Base-by-base conservation (phyloP, 1,140 invertebrate genomes). In the Luehdorfia chinensis region DNA sequence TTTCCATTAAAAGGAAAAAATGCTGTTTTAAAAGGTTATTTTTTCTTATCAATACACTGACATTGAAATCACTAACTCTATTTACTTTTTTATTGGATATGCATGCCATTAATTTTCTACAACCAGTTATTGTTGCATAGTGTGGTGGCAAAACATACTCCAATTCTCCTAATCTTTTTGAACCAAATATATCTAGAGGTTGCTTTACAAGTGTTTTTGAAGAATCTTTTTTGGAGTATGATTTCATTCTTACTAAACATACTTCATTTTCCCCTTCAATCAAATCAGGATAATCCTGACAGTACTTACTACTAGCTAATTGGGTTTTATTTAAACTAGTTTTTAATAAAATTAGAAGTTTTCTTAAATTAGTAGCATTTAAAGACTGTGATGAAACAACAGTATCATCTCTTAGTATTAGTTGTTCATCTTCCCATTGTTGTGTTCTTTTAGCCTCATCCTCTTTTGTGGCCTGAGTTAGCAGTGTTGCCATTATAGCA, bases 101-200 rank as follows among this genome's bases (percentile, higher is more conserved):
- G 55, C 60, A 59, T 3, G 45, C 25, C 56, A 83, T 74, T 51
- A 85, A 36, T 33, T 62, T 61, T 50, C 50, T 76, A 32, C 74
- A 78, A 0, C 75, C 81, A 44, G 64, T 75, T 18, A 85, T 76
- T 31, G 74, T 84, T 3, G 69, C 59, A 55, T 75, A 75, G 31
- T 84, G 62, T n/a, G 78, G 77, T 14, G 81, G 81, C 2, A 85
- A 39, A 2, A 81, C 61, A 69, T 66, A 67, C 3, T 66, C 46
- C 9, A 63, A 27, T 4, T 18, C 28, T 14, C 37, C 50, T 45
- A 75, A 55, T 28, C 19, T 31, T 18, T 44, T 55, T 59, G 7
- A 71, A 68, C 75, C 75, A 83, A 33, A 85, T 60, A 53, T 83
- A 50, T 83, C 71, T n/a, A 72, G 67, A 11, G 18, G 21, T 3